A percentile compares a stretch with the other conserved stretches of the same genome.
Evolutionary conservation across 2,888 invertebrate genomes (phyloP).

Genomic region (Pyrocoelia pectoralis): DNA sequence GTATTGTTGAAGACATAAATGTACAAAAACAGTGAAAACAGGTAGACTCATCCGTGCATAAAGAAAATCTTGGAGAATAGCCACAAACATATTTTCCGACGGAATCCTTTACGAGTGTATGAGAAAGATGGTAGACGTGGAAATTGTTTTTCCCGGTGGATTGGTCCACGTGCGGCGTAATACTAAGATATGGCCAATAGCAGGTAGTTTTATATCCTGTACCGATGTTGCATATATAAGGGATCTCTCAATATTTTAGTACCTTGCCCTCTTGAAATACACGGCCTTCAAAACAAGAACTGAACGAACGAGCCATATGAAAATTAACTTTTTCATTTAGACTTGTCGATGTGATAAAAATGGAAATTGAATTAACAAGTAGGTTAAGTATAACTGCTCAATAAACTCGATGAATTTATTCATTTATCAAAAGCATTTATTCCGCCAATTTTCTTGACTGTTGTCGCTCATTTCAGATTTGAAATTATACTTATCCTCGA

Average conservation of each 20-base stretch:
- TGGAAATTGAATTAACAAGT: not conserved
- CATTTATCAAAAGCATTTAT: too few relatives aligned
- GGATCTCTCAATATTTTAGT: conserved; percentile 61
- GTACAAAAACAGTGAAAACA: conserved; percentile 17
- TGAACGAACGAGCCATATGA: conserved; percentile 28
- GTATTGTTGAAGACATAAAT: conserved; percentile 8
- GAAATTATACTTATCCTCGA: too few relatives aligned
- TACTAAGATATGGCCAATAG: conserved; percentile 63
- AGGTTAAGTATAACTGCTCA: too few relatives aligned
- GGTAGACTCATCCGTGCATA: conserved; percentile 20
- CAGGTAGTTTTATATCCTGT: conserved; percentile 61
- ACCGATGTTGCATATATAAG: conserved; percentile 62
- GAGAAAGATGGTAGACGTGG: conserved; percentile 43
- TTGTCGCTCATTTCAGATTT: too few relatives aligned
- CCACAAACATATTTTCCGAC: conserved; percentile 40
- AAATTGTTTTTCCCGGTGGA: conserved; percentile 60
- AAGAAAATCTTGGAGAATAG: conserved; percentile 38
- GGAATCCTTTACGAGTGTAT: conserved; percentile 30
- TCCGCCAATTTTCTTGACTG: too few relatives aligned
- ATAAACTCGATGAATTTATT: too few relatives aligned
- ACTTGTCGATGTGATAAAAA: not conserved
- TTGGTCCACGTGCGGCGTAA: conserved; percentile 57
- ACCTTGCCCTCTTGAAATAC: conserved; percentile 43
- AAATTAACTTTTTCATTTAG: conserved; percentile 28
- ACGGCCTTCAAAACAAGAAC: conserved; percentile 34